Evolutionary conservation across 2,797 vertebrate genomes (phyloP).

Genomic region (Lagocephalus sceleratus): DNA sequence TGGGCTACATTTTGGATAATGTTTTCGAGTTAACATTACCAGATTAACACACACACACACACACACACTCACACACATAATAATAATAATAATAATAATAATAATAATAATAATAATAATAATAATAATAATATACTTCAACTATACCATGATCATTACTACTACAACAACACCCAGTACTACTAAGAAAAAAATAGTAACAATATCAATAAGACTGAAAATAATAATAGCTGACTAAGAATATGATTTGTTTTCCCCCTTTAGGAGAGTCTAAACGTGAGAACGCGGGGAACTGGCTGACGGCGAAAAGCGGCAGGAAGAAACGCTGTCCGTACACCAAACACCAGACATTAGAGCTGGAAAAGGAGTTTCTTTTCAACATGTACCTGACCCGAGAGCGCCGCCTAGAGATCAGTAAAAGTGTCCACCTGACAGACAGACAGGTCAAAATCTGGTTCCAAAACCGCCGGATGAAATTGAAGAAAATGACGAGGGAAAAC

Average conservation of each 20-base stretch:
- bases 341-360: conserved; percentile 97
- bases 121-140: too few relatives aligned
- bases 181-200: not conserved
- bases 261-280: conserved; percentile 89
- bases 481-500: conserved; percentile 99
- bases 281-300: conserved; percentile 92
- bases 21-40: too few relatives aligned
- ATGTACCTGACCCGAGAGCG: conserved; percentile 99
- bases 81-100: too few relatives aligned
- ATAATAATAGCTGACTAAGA: too few relatives aligned
- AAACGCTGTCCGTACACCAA: conserved; percentile 98
- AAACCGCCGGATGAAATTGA: conserved; percentile 99
- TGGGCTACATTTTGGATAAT: not conserved
- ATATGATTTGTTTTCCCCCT: conserved; percentile 45
- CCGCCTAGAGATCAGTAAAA: conserved; percentile 98
- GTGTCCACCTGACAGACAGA: conserved; percentile 98
- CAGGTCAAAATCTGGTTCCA: conserved; percentile 99
- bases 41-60: not conserved
- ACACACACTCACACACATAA: conserved; percentile 1
- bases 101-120: too few relatives aligned
- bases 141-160: too few relatives aligned
- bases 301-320: conserved; percentile 96
- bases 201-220: conserved; percentile 13
- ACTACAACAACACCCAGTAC: too few relatives aligned
- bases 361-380: conserved; percentile 99